These are phyloP conservation scores for Aporophyla lueneburgensis DNA, from an alignment of 2,888 invertebrate species.

Conservation along the genomic window DNA sequence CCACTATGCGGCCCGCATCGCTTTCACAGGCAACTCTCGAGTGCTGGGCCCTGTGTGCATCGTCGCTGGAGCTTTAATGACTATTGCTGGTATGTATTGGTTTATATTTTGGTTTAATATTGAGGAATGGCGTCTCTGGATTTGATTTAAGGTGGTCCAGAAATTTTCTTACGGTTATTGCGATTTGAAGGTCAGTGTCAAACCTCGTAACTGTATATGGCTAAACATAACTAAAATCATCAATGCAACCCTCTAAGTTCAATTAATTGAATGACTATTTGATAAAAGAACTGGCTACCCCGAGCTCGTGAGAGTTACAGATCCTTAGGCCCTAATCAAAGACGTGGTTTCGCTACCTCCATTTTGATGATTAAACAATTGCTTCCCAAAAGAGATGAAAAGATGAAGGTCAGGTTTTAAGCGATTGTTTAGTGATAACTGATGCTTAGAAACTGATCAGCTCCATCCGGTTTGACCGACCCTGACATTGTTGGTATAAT, in stretches of 20 bases:
- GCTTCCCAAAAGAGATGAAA: background rate
- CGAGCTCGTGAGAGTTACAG: background rate
- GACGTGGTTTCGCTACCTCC: background rate
- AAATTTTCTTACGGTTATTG: too few species aligned
- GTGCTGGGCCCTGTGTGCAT: slow-evolving; percentile 94
- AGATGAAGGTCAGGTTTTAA: background rate
- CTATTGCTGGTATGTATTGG: slow-evolving; percentile 86
- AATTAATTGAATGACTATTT: too few species aligned
- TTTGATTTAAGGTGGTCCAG: background rate
- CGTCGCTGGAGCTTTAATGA: slow-evolving; percentile 94
- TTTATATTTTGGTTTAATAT: background rate
- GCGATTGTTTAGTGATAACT: background rate
- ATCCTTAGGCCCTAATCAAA: background rate
- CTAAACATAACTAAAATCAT: too few species aligned
- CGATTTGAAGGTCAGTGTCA: too few species aligned
- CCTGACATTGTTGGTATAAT: too few species aligned
- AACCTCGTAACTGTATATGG: too few species aligned
- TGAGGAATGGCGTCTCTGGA: background rate
- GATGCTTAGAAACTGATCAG: background rate
- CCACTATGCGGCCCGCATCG: slow-evolving; percentile 93
- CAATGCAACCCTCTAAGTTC: too few species aligned
- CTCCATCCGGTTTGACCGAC: background rate
- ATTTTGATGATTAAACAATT: background rate
- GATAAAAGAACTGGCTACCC: too few species aligned
- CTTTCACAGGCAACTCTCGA: slow-evolving; percentile 94